Evolutionary conservation across 2,797 vertebrate genomes (phyloP).

Genomic region (Semaprochilodus insignis): DNA sequence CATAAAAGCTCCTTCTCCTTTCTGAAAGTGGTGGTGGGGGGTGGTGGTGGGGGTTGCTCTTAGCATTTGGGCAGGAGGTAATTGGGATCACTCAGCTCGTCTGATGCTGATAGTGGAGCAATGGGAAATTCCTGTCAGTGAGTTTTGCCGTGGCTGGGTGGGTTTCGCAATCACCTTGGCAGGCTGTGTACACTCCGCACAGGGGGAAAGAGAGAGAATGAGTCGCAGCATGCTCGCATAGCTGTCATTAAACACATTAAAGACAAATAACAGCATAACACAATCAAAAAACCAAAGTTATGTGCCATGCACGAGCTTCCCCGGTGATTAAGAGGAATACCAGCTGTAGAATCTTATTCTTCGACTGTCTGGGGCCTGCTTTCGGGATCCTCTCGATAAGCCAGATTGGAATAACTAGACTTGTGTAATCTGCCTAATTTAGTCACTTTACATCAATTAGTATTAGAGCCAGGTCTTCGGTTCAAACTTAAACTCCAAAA

Average conservation of each 20-base stretch:
- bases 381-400: slow-evolving; percentile 29
- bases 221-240: slow-evolving; percentile 79
- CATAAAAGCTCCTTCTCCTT: slow-evolving; percentile 73
- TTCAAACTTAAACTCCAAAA: no score
- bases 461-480: no score
- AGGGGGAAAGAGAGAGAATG: slow-evolving; percentile 75
- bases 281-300: slow-evolving; percentile 74
- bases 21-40: slow-evolving; percentile 60
- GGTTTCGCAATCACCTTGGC: slow-evolving; percentile 83
- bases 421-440: not conserved
- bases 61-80: slow-evolving; percentile 84
- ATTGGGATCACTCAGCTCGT: slow-evolving; percentile 87
- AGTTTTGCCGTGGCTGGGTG: slow-evolving; percentile 62
- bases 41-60: slow-evolving; percentile 71
- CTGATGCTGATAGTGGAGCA: slow-evolving; percentile 86
- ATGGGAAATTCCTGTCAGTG: slow-evolving; percentile 88
- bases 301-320: slow-evolving; percentile 62
- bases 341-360: not conserved
- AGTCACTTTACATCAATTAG: not conserved
- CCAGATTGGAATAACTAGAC: not conserved
- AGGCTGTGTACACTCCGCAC: slow-evolving; percentile 73
- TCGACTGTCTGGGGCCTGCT: slow-evolving; percentile 38
- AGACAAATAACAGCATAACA: slow-evolving; percentile 63
- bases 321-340: slow-evolving; percentile 60
- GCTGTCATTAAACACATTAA: slow-evolving; percentile 81